phyloP scores from a whole-genome alignment of 2,113 vertebrate species.

The Otus sunia region DNA sequence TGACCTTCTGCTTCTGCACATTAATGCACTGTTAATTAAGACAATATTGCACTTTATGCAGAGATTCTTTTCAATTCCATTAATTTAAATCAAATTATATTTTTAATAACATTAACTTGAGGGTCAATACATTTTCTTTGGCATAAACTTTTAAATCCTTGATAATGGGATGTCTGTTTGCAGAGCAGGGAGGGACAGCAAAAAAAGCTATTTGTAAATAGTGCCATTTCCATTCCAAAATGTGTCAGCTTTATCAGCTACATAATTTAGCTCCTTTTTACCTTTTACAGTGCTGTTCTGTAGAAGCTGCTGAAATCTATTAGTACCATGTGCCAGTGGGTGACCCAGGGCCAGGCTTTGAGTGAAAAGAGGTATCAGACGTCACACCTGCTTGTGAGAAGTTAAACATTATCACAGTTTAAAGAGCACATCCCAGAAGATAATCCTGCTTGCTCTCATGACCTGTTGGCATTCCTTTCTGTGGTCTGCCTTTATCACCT shows the following conservation, averaged over 20 bases:
- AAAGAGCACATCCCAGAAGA: constrained; percentile 31
- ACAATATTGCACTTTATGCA: constrained; percentile 45
- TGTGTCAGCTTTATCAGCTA: not conserved
- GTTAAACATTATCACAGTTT: constrained; percentile 41
- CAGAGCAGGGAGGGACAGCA: not conserved
- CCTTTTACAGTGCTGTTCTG: not conserved
- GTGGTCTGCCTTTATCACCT: not conserved
- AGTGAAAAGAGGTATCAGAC: not conserved
- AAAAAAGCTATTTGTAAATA: constrained; percentile 47
- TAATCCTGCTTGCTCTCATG: not conserved
- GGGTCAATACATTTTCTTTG: constrained; percentile 58
- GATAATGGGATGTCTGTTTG: constrained; percentile 15
- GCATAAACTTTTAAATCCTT: constrained; percentile 37
- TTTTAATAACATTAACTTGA: constrained; percentile 58
- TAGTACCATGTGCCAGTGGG: not conserved
- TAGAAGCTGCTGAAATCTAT: constrained; percentile 25
- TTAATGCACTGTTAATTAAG: constrained; percentile 72
- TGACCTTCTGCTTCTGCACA: constrained; percentile 66
- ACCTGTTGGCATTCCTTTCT: constrained; percentile 17
- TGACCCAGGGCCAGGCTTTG: not conserved
- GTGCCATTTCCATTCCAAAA: constrained; percentile 48
- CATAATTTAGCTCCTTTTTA: not conserved
- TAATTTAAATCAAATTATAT: constrained; percentile 62
- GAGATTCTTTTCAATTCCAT: constrained; percentile 39
- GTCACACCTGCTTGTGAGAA: not conserved